Evolutionary conservation across 2,797 vertebrate genomes (phyloP).

Genomic region (Coluber constrictor): DNA sequence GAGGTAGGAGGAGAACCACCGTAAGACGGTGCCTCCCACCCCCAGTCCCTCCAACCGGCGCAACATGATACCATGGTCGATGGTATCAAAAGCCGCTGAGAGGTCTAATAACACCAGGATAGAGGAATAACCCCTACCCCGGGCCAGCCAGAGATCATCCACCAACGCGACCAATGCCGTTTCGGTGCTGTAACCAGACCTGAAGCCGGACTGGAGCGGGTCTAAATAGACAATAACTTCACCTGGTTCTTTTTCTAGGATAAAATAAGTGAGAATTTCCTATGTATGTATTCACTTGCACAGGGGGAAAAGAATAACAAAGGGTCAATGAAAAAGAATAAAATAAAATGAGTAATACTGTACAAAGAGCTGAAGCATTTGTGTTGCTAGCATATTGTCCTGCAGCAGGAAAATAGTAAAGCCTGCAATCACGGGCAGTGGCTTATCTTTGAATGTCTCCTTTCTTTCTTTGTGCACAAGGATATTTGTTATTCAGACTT

Average conservation of each 20-base stretch:
- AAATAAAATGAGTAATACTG: background rate
- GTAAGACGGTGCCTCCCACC: no score
- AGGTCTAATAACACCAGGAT: no score
- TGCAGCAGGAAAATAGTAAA: background rate
- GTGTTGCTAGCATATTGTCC: background rate
- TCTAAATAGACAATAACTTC: no score
- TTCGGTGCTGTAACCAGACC: no score
- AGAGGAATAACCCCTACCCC: no score
- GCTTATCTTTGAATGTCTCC: background rate
- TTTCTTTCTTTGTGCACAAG: background rate
- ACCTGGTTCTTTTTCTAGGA: background rate
- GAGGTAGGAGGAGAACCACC: no score
- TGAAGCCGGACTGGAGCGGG: no score
- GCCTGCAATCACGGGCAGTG: background rate
- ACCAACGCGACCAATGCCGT: no score
- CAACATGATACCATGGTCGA: no score
- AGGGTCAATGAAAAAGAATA: background rate
- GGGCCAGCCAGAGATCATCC: no score
- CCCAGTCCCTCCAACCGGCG: no score
- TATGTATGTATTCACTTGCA: background rate
- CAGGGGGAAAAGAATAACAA: background rate
- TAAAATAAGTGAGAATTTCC: background rate
- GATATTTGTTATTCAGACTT: background rate
- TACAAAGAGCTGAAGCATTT: background rate
- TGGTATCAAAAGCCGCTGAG: no score